A percentile compares a stretch with the other conserved stretches of the same genome.
phyloP scores from a whole-genome alignment of 2,888 invertebrate species.

The Germaria angustata region DNA sequence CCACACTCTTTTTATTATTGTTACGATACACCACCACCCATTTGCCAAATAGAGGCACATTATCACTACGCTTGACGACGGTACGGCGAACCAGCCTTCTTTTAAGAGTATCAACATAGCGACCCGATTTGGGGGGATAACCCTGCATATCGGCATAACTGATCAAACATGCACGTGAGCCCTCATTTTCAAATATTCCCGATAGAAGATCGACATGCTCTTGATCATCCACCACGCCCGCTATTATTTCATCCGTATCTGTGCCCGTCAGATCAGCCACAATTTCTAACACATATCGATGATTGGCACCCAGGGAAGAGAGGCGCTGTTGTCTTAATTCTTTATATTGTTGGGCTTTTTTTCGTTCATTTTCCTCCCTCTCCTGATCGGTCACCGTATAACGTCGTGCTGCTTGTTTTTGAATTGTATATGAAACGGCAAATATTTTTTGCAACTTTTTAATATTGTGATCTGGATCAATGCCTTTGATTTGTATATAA shows the following conservation, averaged over 20 bases:
- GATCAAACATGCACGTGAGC: constrained; percentile 83
- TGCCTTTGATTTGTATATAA: constrained; percentile 52
- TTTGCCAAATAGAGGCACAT: constrained; percentile 82
- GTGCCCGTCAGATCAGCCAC: constrained; percentile 85
- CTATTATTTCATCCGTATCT: constrained; percentile 85
- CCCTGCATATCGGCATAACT: constrained; percentile 85
- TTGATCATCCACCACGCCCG: constrained; percentile 86
- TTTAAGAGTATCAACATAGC: constrained; percentile 72
- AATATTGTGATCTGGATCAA: constrained; percentile 73
- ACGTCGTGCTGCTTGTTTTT: constrained; percentile 73
- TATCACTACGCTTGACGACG: constrained; percentile 84
- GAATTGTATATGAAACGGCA: constrained; percentile 75
- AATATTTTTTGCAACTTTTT: constrained; percentile 73
- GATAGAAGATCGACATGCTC: constrained; percentile 83
- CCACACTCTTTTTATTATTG: constrained; percentile 82
- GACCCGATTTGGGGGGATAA: constrained; percentile 81
- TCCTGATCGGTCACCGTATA: constrained; percentile 73
- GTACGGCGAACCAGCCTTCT: constrained; percentile 81
- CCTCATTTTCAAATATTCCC: constrained; percentile 83
- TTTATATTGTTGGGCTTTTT: constrained; percentile 70
- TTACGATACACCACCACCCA: constrained; percentile 87
- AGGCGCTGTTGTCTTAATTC: constrained; percentile 74
- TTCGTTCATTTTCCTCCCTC: constrained; percentile 73
- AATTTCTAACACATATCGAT: constrained; percentile 86
- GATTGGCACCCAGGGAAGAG: constrained; percentile 77